Percentiles rank a stretch among this genome's conserved stretches.
Evolutionary conservation across 2,797 vertebrate genomes (phyloP).

Genomic region (Euphonia xanthogaster): DNA sequence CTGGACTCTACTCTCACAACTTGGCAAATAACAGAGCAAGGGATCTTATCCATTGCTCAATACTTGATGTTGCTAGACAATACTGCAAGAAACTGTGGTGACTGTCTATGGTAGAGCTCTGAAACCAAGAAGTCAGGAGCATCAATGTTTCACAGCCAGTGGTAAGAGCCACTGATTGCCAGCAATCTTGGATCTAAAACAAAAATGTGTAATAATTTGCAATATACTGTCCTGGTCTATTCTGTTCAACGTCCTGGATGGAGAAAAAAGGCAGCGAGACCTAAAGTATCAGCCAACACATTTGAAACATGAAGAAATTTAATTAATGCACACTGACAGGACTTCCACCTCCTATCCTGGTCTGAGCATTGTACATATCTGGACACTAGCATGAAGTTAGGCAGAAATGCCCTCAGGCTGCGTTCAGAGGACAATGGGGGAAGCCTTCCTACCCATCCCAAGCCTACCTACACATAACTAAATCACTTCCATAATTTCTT

Average conservation of each 20-base stretch:
- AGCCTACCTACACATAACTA: not conserved
- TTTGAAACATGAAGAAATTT: not conserved
- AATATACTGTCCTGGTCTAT: not conserved
- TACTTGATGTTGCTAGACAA: not conserved
- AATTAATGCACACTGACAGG: not conserved
- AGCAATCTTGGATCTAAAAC: not conserved
- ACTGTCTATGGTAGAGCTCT: not conserved
- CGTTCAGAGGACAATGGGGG: fast-evolving
- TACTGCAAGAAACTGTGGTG: not conserved
- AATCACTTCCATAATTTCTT: not conserved
- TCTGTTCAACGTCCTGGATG: not conserved
- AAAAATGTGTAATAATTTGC: not conserved
- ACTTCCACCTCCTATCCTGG: not conserved
- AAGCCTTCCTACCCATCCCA: not conserved
- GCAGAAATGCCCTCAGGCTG: not conserved
- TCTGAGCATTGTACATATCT: not conserved
- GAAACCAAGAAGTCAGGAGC: not conserved
- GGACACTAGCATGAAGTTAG: not conserved
- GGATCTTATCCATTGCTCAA: not conserved
- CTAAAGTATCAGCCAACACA: not conserved
- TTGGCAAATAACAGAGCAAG: not conserved
- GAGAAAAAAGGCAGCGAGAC: not conserved
- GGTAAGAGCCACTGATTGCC: not conserved
- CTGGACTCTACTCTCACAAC: not conserved
- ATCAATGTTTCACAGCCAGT: not conserved